These are phyloP conservation scores for Oreotrochilus melanogaster DNA, from an alignment of 2,113 vertebrate genomes.

Conservation along the genomic window DNA sequence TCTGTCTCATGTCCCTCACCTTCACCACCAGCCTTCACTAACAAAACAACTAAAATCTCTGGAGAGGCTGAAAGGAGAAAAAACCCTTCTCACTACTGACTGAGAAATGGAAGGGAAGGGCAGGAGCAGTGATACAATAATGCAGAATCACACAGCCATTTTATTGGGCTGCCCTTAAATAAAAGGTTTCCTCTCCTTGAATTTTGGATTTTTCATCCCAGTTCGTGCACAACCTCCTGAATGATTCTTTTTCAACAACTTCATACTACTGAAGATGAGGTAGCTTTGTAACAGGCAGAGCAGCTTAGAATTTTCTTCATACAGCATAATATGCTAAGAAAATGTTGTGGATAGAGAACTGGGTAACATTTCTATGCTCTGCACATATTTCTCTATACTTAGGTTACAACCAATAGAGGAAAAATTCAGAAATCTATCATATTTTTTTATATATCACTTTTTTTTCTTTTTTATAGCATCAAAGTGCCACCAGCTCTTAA, in stretches of 20 bases:
- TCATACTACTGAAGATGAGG: background rate
- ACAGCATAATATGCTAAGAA: conserved; percentile 27
- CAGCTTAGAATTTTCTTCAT: conserved; percentile 13
- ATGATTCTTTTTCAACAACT: conserved; percentile 22
- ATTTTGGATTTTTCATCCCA: conserved; percentile 31
- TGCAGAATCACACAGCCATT: background rate
- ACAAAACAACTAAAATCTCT: background rate
- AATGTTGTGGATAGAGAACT: conserved; percentile 9
- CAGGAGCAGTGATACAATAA: conserved; percentile 18
- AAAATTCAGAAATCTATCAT: background rate
- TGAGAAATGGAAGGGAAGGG: background rate
- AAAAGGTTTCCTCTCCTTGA: conserved; percentile 29
- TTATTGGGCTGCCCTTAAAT: conserved; percentile 28
- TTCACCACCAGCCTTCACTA: background rate
- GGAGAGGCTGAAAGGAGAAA: background rate
- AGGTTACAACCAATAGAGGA: background rate
- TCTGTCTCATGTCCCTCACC: background rate
- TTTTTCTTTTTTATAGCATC: background rate
- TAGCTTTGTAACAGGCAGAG: conserved; percentile 32
- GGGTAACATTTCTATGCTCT: conserved; percentile 13
- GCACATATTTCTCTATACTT: conserved; percentile 4
- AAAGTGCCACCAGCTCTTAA: background rate
- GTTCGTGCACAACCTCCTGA: background rate
- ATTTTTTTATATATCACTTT: background rate
- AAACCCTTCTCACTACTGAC: background rate